Evolutionary conservation across 2,888 invertebrate genomes (phyloP), one percentile per base, ranked within the genome.

Genomic region (Dasypogon diadema): DNA sequence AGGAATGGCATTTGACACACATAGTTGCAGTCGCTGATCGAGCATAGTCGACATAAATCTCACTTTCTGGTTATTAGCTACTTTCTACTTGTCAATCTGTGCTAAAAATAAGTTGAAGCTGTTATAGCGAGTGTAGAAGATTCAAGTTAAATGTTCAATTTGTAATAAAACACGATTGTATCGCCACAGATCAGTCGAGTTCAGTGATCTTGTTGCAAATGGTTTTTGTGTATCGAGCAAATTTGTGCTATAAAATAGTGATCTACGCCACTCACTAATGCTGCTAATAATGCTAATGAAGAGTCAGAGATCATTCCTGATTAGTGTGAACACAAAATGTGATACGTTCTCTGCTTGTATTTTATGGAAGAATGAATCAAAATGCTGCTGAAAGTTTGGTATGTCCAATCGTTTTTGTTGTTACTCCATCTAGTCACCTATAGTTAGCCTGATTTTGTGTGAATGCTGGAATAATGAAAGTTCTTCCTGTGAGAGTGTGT

Each of bases 301-400:
- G 18, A n/a, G 70, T 16, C 37, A 6, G 12, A 54, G 34, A 14
- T 70, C 54, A 24, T 16, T 30, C 34, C 12, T 34, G 51, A 70
- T 6, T 34, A 54, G 70, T 18, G 34, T 30, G 34, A 54, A 30
- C 34, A 30, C 54, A 70, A 70, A 54, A 70, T 70, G 70, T 54
- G 70, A 70, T 70, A 70, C 14, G 6, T 54, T 70, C n/a, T 54
- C 21, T 30, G 30, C 54, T 8, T 34, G 54, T 70, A 30, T 54
- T 70, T 30, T 22, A 70, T 70, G 77, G 75, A 82, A 84, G 82
- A 83, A 85, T 85, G 85, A 84, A 82, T 81, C 85, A 86, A 84
- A 86, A 85, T 86, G 86, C 83, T 81, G 84, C 85, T 81, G 86
- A 86, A 80, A 86, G 86, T 83, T 83, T 86, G 85, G 85, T 85